Evolutionary conservation across 2,113 vertebrate species (phyloP).

Genomic region (Onychostoma macrolepis): DNA sequence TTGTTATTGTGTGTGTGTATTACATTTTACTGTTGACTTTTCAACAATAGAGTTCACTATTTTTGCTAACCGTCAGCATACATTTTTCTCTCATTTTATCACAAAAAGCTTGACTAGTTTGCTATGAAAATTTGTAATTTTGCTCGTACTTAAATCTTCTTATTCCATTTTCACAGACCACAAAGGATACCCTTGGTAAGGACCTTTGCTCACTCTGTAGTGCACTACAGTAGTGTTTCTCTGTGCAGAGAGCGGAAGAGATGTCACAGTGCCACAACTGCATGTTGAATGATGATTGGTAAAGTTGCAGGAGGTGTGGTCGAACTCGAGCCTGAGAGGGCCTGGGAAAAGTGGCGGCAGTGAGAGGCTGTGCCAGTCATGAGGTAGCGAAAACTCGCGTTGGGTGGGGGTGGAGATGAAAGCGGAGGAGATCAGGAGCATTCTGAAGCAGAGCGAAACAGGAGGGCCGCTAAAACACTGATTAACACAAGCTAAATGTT

Average conservation of each 20-base stretch:
- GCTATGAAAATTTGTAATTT: neutral
- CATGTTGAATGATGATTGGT: slow-evolving; percentile 32
- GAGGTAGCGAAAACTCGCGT: slow-evolving; percentile 37
- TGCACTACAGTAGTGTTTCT: neutral
- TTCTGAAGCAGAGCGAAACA: slow-evolving; percentile 41
- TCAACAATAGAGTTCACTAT: neutral
- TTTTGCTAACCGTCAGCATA: neutral
- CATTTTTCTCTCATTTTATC: neutral
- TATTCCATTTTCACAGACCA: neutral
- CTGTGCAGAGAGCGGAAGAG: neutral
- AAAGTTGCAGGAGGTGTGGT: slow-evolving; percentile 22
- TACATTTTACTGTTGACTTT: no score
- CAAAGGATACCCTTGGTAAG: neutral
- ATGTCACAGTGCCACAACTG: neutral
- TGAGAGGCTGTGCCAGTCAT: slow-evolving; percentile 59
- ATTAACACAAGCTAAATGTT: slow-evolving; percentile 52
- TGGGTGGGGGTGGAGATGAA: slow-evolving; percentile 51
- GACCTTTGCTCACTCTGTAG: neutral
- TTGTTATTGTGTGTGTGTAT: no score
- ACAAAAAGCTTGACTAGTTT: neutral
- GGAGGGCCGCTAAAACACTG: slow-evolving; percentile 52
- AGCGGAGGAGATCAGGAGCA: slow-evolving; percentile 52
- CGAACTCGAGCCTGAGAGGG: slow-evolving; percentile 52
- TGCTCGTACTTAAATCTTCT: neutral
- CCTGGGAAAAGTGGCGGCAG: slow-evolving; percentile 63